Base-by-base conservation (phyloP, 2,113 vertebrate species). In the Salvelinus fontinalis region DNA sequence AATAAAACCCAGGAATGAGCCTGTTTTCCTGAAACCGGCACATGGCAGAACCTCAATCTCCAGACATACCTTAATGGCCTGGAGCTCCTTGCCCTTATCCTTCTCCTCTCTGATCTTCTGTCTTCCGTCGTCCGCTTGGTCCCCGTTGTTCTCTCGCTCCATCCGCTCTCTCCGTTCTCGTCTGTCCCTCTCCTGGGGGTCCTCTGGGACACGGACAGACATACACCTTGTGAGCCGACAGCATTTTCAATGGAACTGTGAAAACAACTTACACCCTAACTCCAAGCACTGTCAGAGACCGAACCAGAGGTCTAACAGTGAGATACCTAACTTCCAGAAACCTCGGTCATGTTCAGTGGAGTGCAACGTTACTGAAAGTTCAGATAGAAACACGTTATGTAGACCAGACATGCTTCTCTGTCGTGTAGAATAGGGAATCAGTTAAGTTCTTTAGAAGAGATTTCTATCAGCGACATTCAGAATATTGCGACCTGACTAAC, bases 41-140 rank as follows among this genome's bases (percentile, higher is more conserved):
- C 51, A 54, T 54, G 16, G 12, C 12, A 18, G 14, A 54, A 18
- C 4, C 3, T 11, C 51, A 54, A 54, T 18, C 11, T 12, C 5
- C 0, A 70, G 26, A 70, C 24, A 44, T 20, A 97, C 98, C 95
- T 99, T 99, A 87, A 99, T 99, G 76, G 97, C 98, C 0, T 95
- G 95, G 0, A 99, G 94, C 73, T 99, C 98, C 90, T 99, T 99
- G 91, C 95, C 93, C 85, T 99, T 99, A 79, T 99, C 98, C 51
- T 99, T 99, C 86, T 99, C 98, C 84, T 98, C 97, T 4, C 98
- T 93, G 79, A 99, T 97, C 82, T 99, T 99, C 85, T 96, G 95
- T 70, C 97, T 89, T 49, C 95, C 97, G 49, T 98, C 97, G 57
- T 99, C 97, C 0, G 98, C 97, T 82, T 98, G 96, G 0, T 96